Percentiles rank a stretch among this genome's conserved stretches.
Evolutionary conservation across 1,140 invertebrate species (phyloP).

Genomic region (Aphelenchoides avenae): DNA sequence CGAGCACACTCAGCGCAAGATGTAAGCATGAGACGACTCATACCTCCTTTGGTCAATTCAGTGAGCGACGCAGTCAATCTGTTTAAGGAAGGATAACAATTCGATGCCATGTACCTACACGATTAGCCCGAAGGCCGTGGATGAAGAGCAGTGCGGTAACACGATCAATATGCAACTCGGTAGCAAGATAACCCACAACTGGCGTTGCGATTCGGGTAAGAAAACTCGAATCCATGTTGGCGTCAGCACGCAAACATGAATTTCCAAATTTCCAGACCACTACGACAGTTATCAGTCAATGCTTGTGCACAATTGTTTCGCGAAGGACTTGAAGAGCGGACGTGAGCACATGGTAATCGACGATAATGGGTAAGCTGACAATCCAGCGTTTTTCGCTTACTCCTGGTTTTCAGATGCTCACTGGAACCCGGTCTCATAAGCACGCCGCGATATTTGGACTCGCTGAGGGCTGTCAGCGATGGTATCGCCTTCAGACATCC

Average conservation of each 20-base stretch:
- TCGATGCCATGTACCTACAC: conserved; percentile 29
- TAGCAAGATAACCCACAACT: conserved; percentile 28
- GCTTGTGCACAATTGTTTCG: conserved; percentile 30
- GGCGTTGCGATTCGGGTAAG: conserved; percentile 39
- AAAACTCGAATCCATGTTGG: conserved; percentile 12
- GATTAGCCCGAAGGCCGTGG: conserved; percentile 1
- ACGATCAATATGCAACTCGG: conserved; percentile 18
- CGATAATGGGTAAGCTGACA: conserved; percentile 33
- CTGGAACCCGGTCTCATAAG: conserved; percentile 17
- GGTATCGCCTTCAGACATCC: conserved; percentile 26
- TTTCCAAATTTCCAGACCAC: conserved; percentile 28
- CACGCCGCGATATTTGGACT: conserved; percentile 25
- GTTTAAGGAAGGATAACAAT: conserved; percentile 19
- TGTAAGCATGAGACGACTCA: conserved; percentile 15
- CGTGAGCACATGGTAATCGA: conserved; percentile 31
- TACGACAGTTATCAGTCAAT: conserved; percentile 39
- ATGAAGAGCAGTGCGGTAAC: conserved; percentile 1
- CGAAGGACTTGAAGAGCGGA: conserved; percentile 26
- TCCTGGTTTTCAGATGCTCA: conserved; percentile 30
- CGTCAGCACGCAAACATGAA: neutral
- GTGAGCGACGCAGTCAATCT: neutral
- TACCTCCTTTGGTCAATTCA: conserved; percentile 6
- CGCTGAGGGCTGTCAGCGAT: conserved; percentile 19
- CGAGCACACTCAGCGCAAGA: conserved; percentile 42
- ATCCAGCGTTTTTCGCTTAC: neutral